These are phyloP conservation scores for Alloscopus bannaensis DNA, from an alignment of 2,888 invertebrate species.

Conservation along the genomic window DNA sequence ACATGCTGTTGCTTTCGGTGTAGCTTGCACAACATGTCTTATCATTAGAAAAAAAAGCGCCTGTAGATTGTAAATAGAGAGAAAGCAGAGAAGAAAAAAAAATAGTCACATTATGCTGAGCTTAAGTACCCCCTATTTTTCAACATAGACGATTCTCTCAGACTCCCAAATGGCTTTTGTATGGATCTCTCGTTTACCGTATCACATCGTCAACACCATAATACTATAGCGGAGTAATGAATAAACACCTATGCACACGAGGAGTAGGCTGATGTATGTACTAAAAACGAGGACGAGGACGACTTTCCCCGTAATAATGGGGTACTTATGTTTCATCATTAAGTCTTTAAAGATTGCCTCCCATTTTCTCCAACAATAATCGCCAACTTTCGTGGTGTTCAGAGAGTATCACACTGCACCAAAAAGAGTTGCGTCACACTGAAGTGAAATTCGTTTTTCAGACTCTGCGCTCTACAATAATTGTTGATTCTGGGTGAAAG, in stretches of 20 bases:
- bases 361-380: too few relatives aligned
- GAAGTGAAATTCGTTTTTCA: too few relatives aligned
- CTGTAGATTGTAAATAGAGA: slow-evolving; percentile 23
- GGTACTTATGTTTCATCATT: slow-evolving; percentile 42
- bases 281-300: too few relatives aligned
- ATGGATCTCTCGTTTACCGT: slow-evolving; percentile 31
- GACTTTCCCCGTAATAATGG: slow-evolving; percentile 16
- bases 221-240: too few relatives aligned
- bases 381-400: too few relatives aligned
- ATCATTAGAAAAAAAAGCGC: slow-evolving; percentile 16
- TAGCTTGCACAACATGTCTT: slow-evolving; percentile 12
- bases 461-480: not conserved
- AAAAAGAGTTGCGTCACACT: too few relatives aligned
- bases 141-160: slow-evolving; percentile 39
- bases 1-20: slow-evolving; percentile 42
- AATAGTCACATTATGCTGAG: slow-evolving; percentile 51
- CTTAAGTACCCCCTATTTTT: slow-evolving; percentile 54
- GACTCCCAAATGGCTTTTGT: slow-evolving; percentile 36
- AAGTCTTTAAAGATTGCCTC: slow-evolving; percentile 30
- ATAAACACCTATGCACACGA: too few relatives aligned
- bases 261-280: too few relatives aligned
- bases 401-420: too few relatives aligned
- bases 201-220: slow-evolving; percentile 33
- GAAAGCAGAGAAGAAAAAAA: slow-evolving; percentile 20
- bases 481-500: not conserved